phyloP scores from a whole-genome alignment of 2,797 vertebrate genomes.

The Taenioides sp. region DNA sequence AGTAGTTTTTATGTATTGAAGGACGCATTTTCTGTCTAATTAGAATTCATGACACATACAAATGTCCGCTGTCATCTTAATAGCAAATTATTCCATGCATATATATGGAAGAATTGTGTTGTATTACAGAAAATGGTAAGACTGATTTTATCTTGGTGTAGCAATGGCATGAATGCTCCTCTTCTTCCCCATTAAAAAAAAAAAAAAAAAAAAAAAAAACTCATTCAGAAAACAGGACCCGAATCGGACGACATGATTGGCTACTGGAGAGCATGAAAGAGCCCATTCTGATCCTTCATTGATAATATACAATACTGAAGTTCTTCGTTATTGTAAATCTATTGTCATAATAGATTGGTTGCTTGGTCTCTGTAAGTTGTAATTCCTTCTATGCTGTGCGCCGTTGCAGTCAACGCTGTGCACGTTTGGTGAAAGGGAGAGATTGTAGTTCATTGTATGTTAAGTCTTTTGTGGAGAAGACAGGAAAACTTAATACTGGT shows the following conservation, averaged over 20 bases:
- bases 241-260: slow-evolving; percentile 65
- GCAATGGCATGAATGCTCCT: slow-evolving; percentile 48
- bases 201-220: slow-evolving; percentile 34
- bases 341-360: not conserved
- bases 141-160: slow-evolving; percentile 13
- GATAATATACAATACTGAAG: not conserved
- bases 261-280: slow-evolving; percentile 49
- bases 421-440: slow-evolving; percentile 1
- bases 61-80: slow-evolving; percentile 11
- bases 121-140: slow-evolving; percentile 4
- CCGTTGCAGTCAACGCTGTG: not conserved
- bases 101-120: slow-evolving; percentile 1
- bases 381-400: slow-evolving; percentile 11
- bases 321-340: slow-evolving; percentile 25
- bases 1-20: not conserved
- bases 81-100: slow-evolving; percentile 15
- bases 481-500: not conserved
- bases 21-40: not conserved
- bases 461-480: not conserved
- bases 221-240: slow-evolving; percentile 75
- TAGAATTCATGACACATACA: slow-evolving; percentile 12
- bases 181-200: slow-evolving; percentile 45
- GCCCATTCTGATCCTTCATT: slow-evolving; percentile 25
- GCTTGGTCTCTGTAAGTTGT: slow-evolving; percentile 36
- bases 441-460: not conserved